Percentiles rank a stretch among this genome's conserved stretches.
These are phyloP conservation scores for Melipona quadrifasciata DNA, from an alignment of 1,140 invertebrate species.

Conservation along the genomic window DNA sequence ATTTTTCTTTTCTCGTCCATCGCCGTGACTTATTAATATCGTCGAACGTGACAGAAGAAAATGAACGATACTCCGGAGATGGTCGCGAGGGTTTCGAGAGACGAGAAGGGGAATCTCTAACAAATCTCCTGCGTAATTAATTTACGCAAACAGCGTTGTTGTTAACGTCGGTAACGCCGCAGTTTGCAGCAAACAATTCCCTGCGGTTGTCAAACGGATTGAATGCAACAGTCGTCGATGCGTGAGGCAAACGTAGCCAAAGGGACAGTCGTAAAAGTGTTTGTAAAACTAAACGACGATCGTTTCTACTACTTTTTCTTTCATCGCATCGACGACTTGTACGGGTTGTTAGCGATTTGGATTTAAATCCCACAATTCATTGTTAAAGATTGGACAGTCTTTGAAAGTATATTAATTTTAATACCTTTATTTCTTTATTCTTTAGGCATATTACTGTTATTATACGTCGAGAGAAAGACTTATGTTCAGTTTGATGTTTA, in stretches of 20 bases:
- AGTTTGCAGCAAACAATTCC: slow-evolving; percentile 33
- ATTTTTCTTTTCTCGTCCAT: neutral
- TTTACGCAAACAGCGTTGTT: neutral
- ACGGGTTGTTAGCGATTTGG: too few relatives aligned
- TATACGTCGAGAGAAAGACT: too few relatives aligned
- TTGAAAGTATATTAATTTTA: too few relatives aligned
- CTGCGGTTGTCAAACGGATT: neutral
- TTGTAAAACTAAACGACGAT: slow-evolving; percentile 35
- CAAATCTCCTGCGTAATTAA: slow-evolving; percentile 1
- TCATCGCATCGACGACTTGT: too few relatives aligned
- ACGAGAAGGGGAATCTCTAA: neutral
- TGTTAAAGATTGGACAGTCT: too few relatives aligned
- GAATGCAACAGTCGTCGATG: neutral
- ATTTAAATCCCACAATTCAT: too few relatives aligned
- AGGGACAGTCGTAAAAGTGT: neutral
- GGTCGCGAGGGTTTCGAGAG: too few relatives aligned
- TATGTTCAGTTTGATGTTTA: too few relatives aligned
- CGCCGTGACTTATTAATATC: neutral
- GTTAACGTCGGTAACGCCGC: neutral
- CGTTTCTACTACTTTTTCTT: neutral
- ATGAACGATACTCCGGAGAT: neutral
- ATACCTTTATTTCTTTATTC: too few relatives aligned
- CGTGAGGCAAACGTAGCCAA: slow-evolving; percentile 22
- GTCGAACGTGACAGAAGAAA: neutral
- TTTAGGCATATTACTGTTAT: too few relatives aligned